Percentiles rank a stretch among this genome's conserved stretches.
Conservation (phyloP, 2,888 invertebrate genomes). For the Cetonia aurata region DNA sequence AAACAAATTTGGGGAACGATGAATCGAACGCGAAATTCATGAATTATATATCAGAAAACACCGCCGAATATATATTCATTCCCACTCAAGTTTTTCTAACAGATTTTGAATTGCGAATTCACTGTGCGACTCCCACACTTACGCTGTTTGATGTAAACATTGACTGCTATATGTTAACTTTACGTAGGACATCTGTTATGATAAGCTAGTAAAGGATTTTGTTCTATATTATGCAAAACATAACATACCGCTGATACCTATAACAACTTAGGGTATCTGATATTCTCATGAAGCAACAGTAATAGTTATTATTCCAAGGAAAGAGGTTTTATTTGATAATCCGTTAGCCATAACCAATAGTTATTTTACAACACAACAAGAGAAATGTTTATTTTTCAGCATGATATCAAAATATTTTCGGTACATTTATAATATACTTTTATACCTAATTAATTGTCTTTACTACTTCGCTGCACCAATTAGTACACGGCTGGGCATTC, state of each 20-base stretch:
- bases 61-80: slow-evolving; percentile 34
- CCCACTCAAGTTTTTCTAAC: slow-evolving; percentile 30
- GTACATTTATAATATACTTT: too few species aligned
- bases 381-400: too few species aligned
- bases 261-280: too few species aligned
- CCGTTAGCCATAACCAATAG: too few species aligned
- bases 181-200: slow-evolving; percentile 3
- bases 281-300: too few species aligned
- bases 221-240: too few species aligned
- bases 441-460: too few species aligned
- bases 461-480: neutral
- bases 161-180: slow-evolving; percentile 11
- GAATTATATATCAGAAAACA: slow-evolving; percentile 44
- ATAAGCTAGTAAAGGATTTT: neutral
- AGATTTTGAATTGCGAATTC: slow-evolving; percentile 29
- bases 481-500: neutral
- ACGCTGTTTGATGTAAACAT: slow-evolving; percentile 15
- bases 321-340: too few species aligned
- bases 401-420: too few species aligned
- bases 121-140: slow-evolving; percentile 14
- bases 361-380: too few species aligned
- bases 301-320: too few species aligned
- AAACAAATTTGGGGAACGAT: slow-evolving; percentile 18
- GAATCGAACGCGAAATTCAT: slow-evolving; percentile 35
- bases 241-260: too few species aligned